A percentile compares a stretch with the other conserved stretches of the same genome.
phyloP scores from a whole-genome alignment of 1,140 invertebrate species.

The Drosophila nigromelanica region DNA sequence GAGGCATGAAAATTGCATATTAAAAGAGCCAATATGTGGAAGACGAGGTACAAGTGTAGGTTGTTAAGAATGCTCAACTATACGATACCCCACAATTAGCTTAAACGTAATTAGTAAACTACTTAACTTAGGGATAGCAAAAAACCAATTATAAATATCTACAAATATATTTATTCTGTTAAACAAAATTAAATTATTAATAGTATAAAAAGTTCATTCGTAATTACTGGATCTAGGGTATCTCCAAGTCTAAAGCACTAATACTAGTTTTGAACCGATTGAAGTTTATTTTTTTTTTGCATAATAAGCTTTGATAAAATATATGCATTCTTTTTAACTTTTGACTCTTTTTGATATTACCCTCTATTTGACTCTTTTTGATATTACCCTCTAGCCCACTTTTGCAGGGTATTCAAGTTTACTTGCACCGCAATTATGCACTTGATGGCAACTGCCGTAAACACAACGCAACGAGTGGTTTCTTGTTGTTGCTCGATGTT shows the following conservation, averaged over 20 bases:
- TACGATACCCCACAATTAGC: conserved; percentile 2
- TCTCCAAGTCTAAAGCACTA: no score
- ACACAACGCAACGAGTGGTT: not conserved
- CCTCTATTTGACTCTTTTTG: not conserved
- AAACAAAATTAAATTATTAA: no score
- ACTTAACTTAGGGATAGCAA: no score
- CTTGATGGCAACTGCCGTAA: conserved; percentile 52
- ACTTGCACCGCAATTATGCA: conserved; percentile 63
- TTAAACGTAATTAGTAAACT: no score
- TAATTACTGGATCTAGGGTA: no score
- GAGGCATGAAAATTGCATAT: conserved; percentile 67
- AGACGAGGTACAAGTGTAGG: not conserved
- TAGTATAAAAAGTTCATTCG: no score
- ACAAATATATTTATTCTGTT: no score
- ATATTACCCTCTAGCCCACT: not conserved
- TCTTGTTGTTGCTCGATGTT: conserved; percentile 17
- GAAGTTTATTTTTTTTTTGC: no score
- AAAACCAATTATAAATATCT: no score
- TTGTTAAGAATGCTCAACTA: conserved; percentile 7
- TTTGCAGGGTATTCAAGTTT: conserved; percentile 7
- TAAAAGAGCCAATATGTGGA: not conserved
- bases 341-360: not conserved
- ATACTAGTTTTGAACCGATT: no score
- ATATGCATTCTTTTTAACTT: no score
- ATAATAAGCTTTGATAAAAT: no score